A percentile compares a stretch with the other conserved stretches of the same genome.
phyloP scores from a whole-genome alignment of 2,113 vertebrate genomes.

The Cathartes aura region DNA sequence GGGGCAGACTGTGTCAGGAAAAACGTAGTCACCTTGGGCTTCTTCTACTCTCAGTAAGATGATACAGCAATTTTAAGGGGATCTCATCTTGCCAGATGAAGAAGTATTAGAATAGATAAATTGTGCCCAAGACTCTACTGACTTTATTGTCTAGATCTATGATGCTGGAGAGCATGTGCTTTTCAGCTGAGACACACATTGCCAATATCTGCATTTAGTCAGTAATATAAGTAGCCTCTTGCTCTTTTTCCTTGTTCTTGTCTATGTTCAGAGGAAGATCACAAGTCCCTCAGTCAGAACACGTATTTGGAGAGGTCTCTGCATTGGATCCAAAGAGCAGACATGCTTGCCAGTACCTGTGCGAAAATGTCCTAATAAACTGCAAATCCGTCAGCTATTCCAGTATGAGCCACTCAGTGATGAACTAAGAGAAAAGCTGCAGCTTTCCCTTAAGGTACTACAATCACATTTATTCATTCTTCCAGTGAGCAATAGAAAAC shows the following conservation, averaged over 20 bases:
- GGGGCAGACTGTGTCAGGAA: neutral
- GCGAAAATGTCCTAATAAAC: constrained; percentile 78
- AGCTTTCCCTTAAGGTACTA: constrained; percentile 84
- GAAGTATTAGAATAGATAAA: neutral
- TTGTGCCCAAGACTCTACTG: neutral
- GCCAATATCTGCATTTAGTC: neutral
- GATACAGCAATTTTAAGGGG: neutral
- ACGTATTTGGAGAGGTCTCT: constrained; percentile 68
- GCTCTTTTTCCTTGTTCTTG: neutral
- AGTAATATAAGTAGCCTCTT: neutral
- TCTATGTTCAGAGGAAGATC: constrained; percentile 72
- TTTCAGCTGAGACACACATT: neutral
- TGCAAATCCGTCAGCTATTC: constrained; percentile 85
- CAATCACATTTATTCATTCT: neutral
- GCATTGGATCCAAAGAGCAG: constrained; percentile 42
- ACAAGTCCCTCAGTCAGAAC: constrained; percentile 65
- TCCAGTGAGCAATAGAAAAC: neutral
- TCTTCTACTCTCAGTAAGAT: neutral
- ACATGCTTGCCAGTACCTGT: neutral
- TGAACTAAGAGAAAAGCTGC: constrained; percentile 73
- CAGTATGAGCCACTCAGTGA: constrained; percentile 77
- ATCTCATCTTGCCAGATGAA: neutral
- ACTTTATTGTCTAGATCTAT: neutral
- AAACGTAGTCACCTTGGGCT: neutral
- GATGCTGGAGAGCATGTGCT: neutral